These are phyloP conservation scores for Drosophila santomea DNA, from an alignment of 1,140 invertebrate species.

Conservation along the genomic window DNA sequence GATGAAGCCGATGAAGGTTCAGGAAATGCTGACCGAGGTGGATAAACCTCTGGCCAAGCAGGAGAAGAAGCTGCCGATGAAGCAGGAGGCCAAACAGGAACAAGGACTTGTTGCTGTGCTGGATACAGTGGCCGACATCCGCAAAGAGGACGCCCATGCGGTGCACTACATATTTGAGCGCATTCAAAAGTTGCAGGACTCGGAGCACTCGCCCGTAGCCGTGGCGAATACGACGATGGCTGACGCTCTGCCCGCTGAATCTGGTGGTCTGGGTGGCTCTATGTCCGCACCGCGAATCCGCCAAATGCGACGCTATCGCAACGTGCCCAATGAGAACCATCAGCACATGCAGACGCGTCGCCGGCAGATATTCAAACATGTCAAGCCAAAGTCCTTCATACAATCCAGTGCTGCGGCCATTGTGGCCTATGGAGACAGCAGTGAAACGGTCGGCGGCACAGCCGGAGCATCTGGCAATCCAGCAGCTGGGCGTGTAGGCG, in stretches of 20 bases:
- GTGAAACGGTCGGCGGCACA: not conserved
- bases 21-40: not conserved
- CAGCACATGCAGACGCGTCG: slow-evolving; percentile 69
- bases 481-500: slow-evolving; percentile 4
- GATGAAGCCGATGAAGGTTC: not conserved
- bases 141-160: slow-evolving; percentile 43
- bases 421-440: slow-evolving; percentile 39
- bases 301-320: slow-evolving; percentile 69
- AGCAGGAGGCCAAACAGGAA: not conserved
- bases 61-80: not conserved
- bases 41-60: slow-evolving; percentile 1
- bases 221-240: not conserved
- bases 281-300: slow-evolving; percentile 18
- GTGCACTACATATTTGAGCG: slow-evolving; percentile 52
- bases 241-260: slow-evolving; percentile 9
- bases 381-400: slow-evolving; percentile 53
- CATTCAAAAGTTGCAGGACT: slow-evolving; percentile 44
- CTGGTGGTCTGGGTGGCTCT: not conserved
- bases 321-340: slow-evolving; percentile 79
- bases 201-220: slow-evolving; percentile 20
- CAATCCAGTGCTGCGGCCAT: slow-evolving; percentile 45
- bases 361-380: slow-evolving; percentile 61
- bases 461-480: not conserved
- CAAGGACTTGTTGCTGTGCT: slow-evolving; percentile 14
- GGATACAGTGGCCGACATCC: slow-evolving; percentile 43